Conservation (phyloP, 2,113 vertebrate genomes). For the Mesocricetus auratus region DNA sequence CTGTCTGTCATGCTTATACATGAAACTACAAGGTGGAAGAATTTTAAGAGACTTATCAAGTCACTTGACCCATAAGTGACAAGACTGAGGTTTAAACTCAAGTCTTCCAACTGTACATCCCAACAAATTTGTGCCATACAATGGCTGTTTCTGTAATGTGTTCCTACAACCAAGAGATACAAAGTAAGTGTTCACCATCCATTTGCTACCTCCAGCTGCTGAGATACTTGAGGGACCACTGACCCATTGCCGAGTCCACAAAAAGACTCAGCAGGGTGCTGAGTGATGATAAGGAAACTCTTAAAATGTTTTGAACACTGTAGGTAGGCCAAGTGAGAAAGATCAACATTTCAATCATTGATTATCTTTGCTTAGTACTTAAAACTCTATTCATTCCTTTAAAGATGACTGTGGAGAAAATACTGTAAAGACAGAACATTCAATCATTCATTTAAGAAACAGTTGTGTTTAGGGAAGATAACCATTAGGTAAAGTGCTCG, state of each 20-base stretch:
- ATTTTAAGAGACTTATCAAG: slow-evolving; percentile 40
- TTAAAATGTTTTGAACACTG: background rate
- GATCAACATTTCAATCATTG: slow-evolving; percentile 10
- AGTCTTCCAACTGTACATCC: background rate
- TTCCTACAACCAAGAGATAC: background rate
- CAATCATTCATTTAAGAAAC: background rate
- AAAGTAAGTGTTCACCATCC: background rate
- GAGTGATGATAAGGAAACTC: background rate
- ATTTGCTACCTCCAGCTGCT: background rate
- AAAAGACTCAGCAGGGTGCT: background rate
- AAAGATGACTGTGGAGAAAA: background rate
- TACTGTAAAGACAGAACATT: background rate
- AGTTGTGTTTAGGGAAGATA: background rate
- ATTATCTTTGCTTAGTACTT: background rate
- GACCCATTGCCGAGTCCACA: background rate
- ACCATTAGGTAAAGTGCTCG: background rate
- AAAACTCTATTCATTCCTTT: slow-evolving; percentile 20
- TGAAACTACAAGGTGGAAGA: slow-evolving; percentile 26
- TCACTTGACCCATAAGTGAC: background rate
- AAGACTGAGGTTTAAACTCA: slow-evolving; percentile 23
- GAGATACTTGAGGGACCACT: background rate
- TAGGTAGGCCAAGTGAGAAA: background rate
- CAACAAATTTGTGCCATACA: slow-evolving; percentile 4
- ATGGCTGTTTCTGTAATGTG: background rate
- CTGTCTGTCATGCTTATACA: background rate